These are phyloP conservation scores for Drosophila cardini DNA, from an alignment of 1,140 invertebrate species.

Conservation along the genomic window DNA sequence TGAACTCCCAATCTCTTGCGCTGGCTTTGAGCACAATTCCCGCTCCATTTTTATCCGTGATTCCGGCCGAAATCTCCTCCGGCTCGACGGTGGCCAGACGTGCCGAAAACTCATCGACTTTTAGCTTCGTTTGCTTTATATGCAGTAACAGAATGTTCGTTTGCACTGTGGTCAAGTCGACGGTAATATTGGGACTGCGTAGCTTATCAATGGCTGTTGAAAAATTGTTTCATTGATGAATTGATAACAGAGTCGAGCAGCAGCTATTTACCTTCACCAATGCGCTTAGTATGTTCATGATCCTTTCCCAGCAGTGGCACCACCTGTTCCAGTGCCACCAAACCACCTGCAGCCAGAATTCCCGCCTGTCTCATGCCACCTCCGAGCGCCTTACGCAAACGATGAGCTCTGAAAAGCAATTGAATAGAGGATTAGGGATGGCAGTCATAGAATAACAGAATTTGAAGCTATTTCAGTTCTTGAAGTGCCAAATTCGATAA, in stretches of 20 bases:
- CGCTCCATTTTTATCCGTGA: constrained; percentile 83
- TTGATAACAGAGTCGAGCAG: neutral
- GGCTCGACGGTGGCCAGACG: constrained; percentile 86
- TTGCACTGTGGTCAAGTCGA: constrained; percentile 89
- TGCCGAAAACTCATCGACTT: constrained; percentile 86
- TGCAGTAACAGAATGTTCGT: constrained; percentile 92
- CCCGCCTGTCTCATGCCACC: constrained; percentile 97
- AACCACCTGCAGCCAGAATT: constrained; percentile 93
- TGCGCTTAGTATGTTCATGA: constrained; percentile 89
- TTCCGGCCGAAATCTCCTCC: constrained; percentile 86
- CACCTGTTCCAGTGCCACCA: constrained; percentile 92
- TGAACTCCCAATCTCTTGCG: constrained; percentile 85
- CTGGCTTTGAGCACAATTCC: constrained; percentile 86
- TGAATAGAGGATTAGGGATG: too few species aligned
- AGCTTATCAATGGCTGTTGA: constrained; percentile 87
- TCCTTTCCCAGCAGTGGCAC: constrained; percentile 90
- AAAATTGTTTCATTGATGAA: constrained; percentile 31
- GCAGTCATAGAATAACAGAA: too few species aligned
- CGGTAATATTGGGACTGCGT: constrained; percentile 86
- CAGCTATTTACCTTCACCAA: constrained; percentile 88
- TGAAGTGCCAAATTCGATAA: too few species aligned
- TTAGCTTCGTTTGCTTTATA: constrained; percentile 85
- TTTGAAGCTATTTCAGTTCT: too few species aligned
- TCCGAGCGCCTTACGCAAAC: constrained; percentile 93
- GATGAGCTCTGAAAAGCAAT: constrained; percentile 77